phyloP scores from a whole-genome alignment of 2,888 invertebrate species.

The Boloria euphrosyne region DNA sequence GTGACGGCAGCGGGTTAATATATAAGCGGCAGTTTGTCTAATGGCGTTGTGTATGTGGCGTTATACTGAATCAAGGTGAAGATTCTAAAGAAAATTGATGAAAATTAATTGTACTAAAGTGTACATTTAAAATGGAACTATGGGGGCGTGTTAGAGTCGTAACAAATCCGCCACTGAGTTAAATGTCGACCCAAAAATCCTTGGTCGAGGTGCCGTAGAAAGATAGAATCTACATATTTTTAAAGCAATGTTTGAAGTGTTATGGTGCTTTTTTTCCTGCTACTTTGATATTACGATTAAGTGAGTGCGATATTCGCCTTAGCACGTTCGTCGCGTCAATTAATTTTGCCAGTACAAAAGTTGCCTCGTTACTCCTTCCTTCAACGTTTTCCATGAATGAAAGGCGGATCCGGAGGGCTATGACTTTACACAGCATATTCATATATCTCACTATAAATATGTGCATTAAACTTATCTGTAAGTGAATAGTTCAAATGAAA shows the following conservation, averaged over 20 bases:
- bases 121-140: too few species aligned
- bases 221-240: slow-evolving; percentile 20
- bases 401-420: slow-evolving; percentile 12
- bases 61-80: background rate
- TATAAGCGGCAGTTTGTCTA: background rate
- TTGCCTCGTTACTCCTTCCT: slow-evolving; percentile 45
- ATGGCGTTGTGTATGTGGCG: background rate
- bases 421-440: background rate
- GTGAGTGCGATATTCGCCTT: slow-evolving; percentile 23
- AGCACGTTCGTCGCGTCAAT: slow-evolving; percentile 24
- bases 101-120: background rate
- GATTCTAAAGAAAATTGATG: background rate
- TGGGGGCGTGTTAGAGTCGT: background rate
- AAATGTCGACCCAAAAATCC: background rate
- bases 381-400: slow-evolving; percentile 14
- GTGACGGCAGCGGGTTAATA: background rate
- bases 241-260: slow-evolving; percentile 31
- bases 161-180: slow-evolving; percentile 8
- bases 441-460: background rate
- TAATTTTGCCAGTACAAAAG: slow-evolving; percentile 68
- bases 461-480: background rate
- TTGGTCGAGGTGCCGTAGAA: slow-evolving; percentile 18
- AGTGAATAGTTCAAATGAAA: background rate
- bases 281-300: slow-evolving; percentile 32
- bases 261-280: slow-evolving; percentile 40